Evolutionary conservation across 2,797 vertebrate genomes (phyloP).

Genomic region (Alca torda): DNA sequence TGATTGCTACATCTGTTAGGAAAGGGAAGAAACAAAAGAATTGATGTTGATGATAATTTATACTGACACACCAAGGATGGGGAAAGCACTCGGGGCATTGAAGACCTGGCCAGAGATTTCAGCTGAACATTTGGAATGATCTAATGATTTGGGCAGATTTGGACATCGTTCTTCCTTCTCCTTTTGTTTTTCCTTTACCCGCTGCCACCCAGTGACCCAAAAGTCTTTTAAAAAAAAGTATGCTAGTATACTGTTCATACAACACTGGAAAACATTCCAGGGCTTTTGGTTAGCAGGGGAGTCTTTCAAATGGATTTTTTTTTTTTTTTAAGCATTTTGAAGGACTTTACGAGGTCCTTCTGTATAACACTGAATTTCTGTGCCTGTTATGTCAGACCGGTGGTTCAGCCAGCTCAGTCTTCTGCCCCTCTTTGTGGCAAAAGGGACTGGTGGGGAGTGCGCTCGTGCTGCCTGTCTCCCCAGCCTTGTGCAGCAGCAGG

Average conservation of each 20-base stretch:
- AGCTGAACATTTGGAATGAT: constrained; percentile 13
- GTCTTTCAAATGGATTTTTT: neutral
- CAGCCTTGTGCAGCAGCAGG: neutral
- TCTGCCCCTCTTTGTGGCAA: neutral
- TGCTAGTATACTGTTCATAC: neutral
- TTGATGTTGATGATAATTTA: constrained; percentile 67
- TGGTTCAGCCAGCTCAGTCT: neutral
- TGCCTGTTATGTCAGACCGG: accelerated
- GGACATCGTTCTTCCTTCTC: neutral
- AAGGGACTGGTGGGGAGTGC: neutral
- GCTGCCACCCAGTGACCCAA: neutral
- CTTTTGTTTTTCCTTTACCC: neutral
- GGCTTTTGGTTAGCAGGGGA: neutral
- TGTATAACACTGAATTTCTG: neutral
- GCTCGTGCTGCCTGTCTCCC: neutral
- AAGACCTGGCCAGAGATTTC: constrained; percentile 35
- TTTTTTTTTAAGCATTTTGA: neutral
- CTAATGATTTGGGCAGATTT: neutral
- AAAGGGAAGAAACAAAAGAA: constrained; percentile 64
- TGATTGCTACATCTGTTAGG: constrained; percentile 63
- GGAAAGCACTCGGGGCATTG: constrained; percentile 18
- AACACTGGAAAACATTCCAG: neutral
- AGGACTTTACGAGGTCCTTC: accelerated
- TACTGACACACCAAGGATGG: constrained; percentile 43
- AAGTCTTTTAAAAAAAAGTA: neutral